Conservation (phyloP, 2,888 invertebrate genomes). For the Drosophila affinis region DNA sequence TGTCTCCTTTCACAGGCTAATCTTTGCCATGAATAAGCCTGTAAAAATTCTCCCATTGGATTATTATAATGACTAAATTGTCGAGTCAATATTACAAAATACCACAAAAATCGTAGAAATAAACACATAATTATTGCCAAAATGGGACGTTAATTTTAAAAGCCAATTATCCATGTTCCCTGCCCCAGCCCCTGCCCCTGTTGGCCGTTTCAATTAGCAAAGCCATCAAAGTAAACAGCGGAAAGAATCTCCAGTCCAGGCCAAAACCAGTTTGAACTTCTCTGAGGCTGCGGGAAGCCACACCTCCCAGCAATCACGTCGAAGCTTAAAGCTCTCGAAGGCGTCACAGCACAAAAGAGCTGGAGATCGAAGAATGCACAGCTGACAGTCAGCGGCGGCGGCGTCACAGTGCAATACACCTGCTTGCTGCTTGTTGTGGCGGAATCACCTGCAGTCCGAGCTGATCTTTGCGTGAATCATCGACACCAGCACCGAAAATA, state of each 20-base stretch:
- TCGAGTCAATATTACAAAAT: conserved; percentile 24
- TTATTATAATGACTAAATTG: conserved; percentile 51
- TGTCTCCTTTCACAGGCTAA: background rate
- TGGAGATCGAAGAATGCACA: conserved; percentile 16
- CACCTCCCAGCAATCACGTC: background rate
- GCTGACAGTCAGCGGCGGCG: conserved; percentile 17
- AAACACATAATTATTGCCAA: conserved; percentile 18
- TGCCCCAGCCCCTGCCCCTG: background rate
- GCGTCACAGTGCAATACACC: conserved; percentile 13
- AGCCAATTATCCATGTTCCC: conserved; percentile 41
- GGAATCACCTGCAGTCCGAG: conserved; percentile 9
- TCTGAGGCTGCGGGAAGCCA: background rate
- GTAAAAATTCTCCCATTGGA: conserved; percentile 4
- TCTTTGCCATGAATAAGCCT: background rate
- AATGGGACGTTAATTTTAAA: conserved; percentile 41
- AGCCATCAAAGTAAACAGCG: conserved; percentile 36
- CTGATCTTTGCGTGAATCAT: conserved; percentile 25
- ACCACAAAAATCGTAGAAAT: conserved; percentile 10
- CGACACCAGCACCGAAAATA: background rate
- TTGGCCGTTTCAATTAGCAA: conserved; percentile 43
- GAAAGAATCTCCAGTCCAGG: conserved; percentile 11
- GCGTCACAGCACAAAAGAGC: conserved; percentile 25
- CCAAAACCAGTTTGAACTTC: conserved; percentile 42
- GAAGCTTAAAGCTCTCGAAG: conserved; percentile 37
- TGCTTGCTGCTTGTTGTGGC: too few species aligned